Conservation (phyloP, 2,797 vertebrate genomes). For the Paguma larvata region DNA sequence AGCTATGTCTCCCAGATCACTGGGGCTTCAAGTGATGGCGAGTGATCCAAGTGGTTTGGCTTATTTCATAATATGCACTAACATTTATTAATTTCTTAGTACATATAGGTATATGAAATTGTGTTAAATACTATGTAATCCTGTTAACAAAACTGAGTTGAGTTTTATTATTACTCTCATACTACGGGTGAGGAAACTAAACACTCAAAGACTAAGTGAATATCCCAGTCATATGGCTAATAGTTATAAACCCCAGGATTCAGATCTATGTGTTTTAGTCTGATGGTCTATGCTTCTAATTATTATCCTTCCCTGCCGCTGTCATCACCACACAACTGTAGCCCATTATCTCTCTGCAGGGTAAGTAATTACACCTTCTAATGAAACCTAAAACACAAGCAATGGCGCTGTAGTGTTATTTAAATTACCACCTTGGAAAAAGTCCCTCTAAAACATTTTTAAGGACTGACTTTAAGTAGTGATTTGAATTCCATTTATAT, state of each 20-base stretch:
- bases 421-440: background rate
- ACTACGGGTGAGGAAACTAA: background rate
- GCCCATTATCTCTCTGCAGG: background rate
- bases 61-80: background rate
- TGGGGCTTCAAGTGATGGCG: background rate
- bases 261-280: background rate
- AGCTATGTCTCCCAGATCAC: background rate
- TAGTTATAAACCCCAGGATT: background rate
- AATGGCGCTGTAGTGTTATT: background rate
- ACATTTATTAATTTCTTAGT: background rate
- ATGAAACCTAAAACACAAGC: background rate
- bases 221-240: background rate
- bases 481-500: background rate
- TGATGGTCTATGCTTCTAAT: background rate
- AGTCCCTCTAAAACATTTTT: background rate
- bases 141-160: background rate
- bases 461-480: background rate
- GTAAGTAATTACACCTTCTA: background rate
- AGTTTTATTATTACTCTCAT: background rate
- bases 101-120: background rate
- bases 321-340: background rate
- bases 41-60: background rate
- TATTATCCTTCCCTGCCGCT: background rate
- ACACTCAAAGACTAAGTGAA: background rate
- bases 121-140: background rate